Base-by-base conservation (phyloP, 2,888 invertebrate genomes). In the Cheiracanthium punctorium region DNA sequence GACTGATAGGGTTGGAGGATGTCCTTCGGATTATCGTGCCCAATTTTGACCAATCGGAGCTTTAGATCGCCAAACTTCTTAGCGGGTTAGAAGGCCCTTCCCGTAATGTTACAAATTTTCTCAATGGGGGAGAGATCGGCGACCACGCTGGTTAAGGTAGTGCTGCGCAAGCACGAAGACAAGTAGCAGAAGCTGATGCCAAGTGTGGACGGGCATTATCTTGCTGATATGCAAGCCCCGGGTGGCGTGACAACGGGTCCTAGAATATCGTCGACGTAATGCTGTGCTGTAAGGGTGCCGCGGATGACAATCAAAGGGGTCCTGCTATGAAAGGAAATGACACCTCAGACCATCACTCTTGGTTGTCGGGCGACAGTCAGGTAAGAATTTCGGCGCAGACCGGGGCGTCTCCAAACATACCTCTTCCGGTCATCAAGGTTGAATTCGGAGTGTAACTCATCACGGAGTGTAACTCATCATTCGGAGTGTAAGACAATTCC, bases 251-350 rank as follows among this genome's bases (percentile, higher is more conserved):
- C 8, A 64, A 64, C 64, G 17, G 28, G 64, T n/a, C 64, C 4
- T 7, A 64, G 64, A 64, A 64, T 24, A 5, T 24, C 64, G 64
- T 1, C 64, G 10, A 17, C 28, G 28, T 24, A 64, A 20, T 28
- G 28, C 28, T 64, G 64, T 64, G 24, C 64, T 28, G 64, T 24
- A 64, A 64, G 14, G 8, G 29, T n/a, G 29, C 64, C 10, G 2
- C 28, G 24, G 29, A 64, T 24, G 64, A 64, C 64, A 29, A 64
- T 28, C 64, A 64, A 64, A 64, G 28, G 64, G 64, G 64, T 24
- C 64, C 64, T 24, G 28, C 64, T 24, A 48, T 48, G 43, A 48
- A 48, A 48, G 5, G 43, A 48, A 48, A 48, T 48, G 43, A 17
- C 43, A 48, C 43, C n/a, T 17, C 14, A 48, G 43, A 48, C 43